A percentile compares a stretch with the other conserved stretches of the same genome.
Conservation (phyloP, 2,797 vertebrate genomes). For the Pogonophryne albipinna region DNA sequence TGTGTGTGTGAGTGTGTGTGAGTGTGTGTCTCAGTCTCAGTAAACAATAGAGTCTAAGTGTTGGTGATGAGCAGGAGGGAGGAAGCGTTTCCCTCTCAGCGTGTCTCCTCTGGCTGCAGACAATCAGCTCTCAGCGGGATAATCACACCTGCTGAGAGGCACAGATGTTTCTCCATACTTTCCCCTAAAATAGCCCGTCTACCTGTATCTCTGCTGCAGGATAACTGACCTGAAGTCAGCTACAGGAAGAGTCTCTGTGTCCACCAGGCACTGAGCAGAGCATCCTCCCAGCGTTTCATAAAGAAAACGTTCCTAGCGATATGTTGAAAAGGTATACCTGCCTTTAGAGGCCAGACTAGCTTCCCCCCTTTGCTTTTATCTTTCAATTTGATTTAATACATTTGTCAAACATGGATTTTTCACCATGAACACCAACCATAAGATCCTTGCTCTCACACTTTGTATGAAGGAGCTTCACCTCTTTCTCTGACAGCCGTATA, state of each 20-base stretch:
- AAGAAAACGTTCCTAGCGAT: too few relatives aligned
- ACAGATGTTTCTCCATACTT: background rate
- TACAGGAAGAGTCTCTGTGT: background rate
- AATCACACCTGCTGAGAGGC: conserved; percentile 65
- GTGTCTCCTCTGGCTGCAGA: conserved; percentile 57
- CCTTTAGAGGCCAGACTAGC: too few relatives aligned
- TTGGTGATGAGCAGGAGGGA: conserved; percentile 76
- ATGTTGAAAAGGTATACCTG: too few relatives aligned
- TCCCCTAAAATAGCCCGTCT: conserved; percentile 71
- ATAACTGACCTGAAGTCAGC: conserved; percentile 5
- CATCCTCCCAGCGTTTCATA: too few relatives aligned
- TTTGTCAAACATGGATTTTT: too few relatives aligned
- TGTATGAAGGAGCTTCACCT: too few relatives aligned
- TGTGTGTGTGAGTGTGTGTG: conserved; percentile 9
- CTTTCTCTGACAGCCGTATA: too few relatives aligned
- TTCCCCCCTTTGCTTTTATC: too few relatives aligned
- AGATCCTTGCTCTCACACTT: too few relatives aligned
- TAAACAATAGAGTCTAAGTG: conserved; percentile 77
- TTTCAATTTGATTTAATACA: too few relatives aligned
- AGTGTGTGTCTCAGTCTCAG: conserved; percentile 10
- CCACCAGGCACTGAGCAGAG: too few relatives aligned
- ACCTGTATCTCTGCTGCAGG: conserved; percentile 65
- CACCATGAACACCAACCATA: too few relatives aligned
- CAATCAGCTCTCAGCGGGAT: conserved; percentile 65
- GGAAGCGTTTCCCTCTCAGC: conserved; percentile 59